Evolutionary conservation across 2,113 vertebrate genomes (phyloP), one percentile per base, ranked within the genome.

Genomic region (human (Homo sapiens)): DNA sequence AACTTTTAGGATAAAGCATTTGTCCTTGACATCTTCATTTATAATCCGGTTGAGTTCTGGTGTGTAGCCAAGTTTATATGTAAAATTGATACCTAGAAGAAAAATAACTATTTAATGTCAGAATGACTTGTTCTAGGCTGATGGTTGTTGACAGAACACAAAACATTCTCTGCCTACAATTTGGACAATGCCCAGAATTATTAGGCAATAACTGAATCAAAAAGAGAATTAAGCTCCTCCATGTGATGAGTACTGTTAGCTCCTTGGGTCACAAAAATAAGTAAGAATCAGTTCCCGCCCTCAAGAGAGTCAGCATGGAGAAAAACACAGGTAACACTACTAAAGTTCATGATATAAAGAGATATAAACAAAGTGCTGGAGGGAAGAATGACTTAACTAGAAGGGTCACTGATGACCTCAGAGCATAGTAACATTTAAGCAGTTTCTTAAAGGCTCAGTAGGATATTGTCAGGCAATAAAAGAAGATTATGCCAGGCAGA

Each of bases 31-130:
- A 78, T 82, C 45, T 83, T 83, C 17, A 76, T 91, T 90, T 92
- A 66, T 88, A 91, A 81, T 78, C 40, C 30, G 66, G 38, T 38
- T 52, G 40, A 79, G 52, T 87, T 76, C n/a, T 86, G 43, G 23
- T 79, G 6, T 68, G 6, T 3, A 68, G 88, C 57, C 45, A 94
- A 55, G 35, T 80, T 5, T 22, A 61, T 32, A 89, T 12, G 55
- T 89, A 89, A 92, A 87, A 61, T 57, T 86, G 73, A 92, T 68
- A 75, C 30, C 55, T 97, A 35, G n/a, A 83, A 89, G 23, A 45
- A 72, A 89, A 82, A 57, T 89, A 64, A 81, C 38, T 70, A 79
- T 70, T 57, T 73, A 16, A 68, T 82, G 75, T 22, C 61, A 78
- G 8, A 38, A 20, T 90, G 59, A 68, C 32, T 70, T 90, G 59